These are phyloP conservation scores for Tamandua tetradactyla DNA, from an alignment of 2,797 vertebrate genomes.

Conservation along the genomic window DNA sequence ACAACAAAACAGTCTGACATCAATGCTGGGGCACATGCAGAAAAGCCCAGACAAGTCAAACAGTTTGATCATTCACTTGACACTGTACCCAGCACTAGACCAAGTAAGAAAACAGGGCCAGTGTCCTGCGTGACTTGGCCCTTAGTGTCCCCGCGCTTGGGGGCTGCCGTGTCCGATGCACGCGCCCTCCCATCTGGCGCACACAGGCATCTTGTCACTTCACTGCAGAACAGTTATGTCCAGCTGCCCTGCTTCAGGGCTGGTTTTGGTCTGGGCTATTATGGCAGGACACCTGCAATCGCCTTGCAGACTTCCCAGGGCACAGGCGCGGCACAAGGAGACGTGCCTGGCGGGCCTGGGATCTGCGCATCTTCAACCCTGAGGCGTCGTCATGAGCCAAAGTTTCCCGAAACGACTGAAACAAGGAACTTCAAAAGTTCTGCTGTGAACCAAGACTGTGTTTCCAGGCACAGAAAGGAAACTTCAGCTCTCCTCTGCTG, in stretches of 20 bases:
- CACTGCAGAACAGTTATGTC: too few relatives aligned
- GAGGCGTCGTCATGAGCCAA: rapidly evolving
- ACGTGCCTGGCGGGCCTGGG: too few relatives aligned
- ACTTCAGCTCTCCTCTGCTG: rapidly evolving
- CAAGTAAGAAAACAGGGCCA: not conserved
- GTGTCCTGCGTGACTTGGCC: not conserved
- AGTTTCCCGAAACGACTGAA: not conserved
- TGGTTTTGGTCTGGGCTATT: too few relatives aligned
- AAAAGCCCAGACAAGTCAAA: not conserved
- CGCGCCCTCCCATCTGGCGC: too few relatives aligned
- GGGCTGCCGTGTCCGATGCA: too few relatives aligned
- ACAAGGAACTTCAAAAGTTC: not conserved
- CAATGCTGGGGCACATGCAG: too few relatives aligned
- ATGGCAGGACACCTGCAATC: too few relatives aligned
- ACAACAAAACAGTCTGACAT: not conserved
- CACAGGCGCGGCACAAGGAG: rapidly evolving
- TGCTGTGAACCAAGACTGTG: not conserved
- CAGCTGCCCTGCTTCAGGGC: too few relatives aligned
- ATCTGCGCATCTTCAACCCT: rapidly evolving
- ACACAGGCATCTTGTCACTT: too few relatives aligned
- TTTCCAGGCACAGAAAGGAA: not conserved
- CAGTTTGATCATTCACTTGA: rapidly evolving
- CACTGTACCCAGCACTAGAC: rapidly evolving
- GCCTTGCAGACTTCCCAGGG: too few relatives aligned
- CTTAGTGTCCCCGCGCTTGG: not conserved